Evolutionary conservation across 2,113 vertebrate genomes (phyloP).

Genomic region (Syngnathoides biaculeatus): DNA sequence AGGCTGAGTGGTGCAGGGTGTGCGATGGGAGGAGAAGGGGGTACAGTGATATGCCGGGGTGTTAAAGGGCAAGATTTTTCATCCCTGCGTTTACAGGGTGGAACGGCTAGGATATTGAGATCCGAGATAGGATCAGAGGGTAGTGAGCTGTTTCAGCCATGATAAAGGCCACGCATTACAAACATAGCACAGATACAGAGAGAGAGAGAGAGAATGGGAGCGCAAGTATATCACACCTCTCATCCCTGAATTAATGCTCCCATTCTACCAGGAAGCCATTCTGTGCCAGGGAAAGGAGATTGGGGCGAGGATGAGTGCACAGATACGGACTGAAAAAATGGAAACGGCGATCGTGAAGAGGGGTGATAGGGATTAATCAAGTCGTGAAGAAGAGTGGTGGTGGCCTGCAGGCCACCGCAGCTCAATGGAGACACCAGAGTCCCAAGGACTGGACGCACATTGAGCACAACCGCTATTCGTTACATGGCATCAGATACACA

Average conservation of each 20-base stretch:
- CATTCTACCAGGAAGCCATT: slow-evolving; percentile 69
- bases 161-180: slow-evolving; percentile 72
- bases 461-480: slow-evolving; percentile 19
- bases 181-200: slow-evolving; percentile 54
- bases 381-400: slow-evolving; percentile 47
- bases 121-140: slow-evolving; percentile 74
- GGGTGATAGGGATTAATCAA: slow-evolving; percentile 69
- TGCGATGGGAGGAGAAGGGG: slow-evolving; percentile 48
- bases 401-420: slow-evolving; percentile 33
- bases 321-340: slow-evolving; percentile 71
- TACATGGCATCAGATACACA: slow-evolving; percentile 28
- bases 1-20: slow-evolving; percentile 65
- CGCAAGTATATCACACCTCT: slow-evolving; percentile 65
- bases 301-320: slow-evolving; percentile 66
- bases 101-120: slow-evolving; percentile 74
- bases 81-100: slow-evolving; percentile 70
- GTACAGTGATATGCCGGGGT: slow-evolving; percentile 57
- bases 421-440: slow-evolving; percentile 20
- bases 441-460: slow-evolving; percentile 21
- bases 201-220: slow-evolving; percentile 27
- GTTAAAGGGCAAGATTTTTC: slow-evolving; percentile 71
- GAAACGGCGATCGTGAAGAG: slow-evolving; percentile 54
- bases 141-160: slow-evolving; percentile 70
- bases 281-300: slow-evolving; percentile 68
- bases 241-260: slow-evolving; percentile 75